These are phyloP conservation scores for Neopelma chrysocephalum DNA, from an alignment of 2,797 vertebrate genomes.

Conservation along the genomic window DNA sequence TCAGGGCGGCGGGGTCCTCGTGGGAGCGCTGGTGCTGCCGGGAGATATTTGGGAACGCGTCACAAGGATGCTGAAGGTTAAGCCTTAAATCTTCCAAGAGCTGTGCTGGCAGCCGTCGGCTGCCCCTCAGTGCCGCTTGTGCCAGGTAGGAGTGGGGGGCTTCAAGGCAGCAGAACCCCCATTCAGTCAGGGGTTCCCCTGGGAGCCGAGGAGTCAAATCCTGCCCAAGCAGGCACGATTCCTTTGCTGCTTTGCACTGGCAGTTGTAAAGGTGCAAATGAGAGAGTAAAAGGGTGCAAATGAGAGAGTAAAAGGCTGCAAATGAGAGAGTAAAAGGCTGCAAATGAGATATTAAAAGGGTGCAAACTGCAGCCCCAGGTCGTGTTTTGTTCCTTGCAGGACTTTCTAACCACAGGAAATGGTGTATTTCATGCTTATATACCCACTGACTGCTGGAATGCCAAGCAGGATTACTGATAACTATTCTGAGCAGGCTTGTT, in stretches of 20 bases:
- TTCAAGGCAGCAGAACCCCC: not conserved
- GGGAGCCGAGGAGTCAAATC: not conserved
- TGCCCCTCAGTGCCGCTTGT: not conserved
- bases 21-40: slow-evolving; percentile 93
- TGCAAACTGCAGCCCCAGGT: not conserved
- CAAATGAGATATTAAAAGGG: not conserved
- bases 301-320: not conserved
- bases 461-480: too few species aligned
- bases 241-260: not conserved
- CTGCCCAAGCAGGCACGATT: not conserved
- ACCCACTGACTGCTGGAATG: too few species aligned
- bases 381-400: not conserved
- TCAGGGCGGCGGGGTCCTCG: slow-evolving; percentile 88
- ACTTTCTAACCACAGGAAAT: not conserved
- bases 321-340: too few species aligned
- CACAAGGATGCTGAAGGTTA: not conserved
- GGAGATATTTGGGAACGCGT: not conserved
- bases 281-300: not conserved
- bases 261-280: not conserved
- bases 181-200: not conserved
- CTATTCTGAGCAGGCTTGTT: too few species aligned
- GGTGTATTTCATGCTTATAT: not conserved
- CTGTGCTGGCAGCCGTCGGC: not conserved
- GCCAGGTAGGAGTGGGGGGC: rapidly evolving
- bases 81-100: rapidly evolving